Base-by-base conservation (phyloP, 2,113 vertebrate species). In the Blennius ocellaris region DNA sequence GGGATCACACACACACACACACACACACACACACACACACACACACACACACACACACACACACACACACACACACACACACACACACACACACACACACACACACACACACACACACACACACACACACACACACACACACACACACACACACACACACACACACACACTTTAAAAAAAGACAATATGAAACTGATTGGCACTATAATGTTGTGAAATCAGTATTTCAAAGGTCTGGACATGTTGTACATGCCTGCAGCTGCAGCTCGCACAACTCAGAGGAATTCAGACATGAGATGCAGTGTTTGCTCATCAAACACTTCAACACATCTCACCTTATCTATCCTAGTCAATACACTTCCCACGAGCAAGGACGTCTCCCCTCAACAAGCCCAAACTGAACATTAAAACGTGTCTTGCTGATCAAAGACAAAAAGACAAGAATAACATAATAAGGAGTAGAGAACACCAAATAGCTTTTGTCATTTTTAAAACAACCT, bases 241-340 rank as follows among this genome's bases (percentile, higher is more conserved):
- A 44, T 11, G 38, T 14, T 49, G 36, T 8, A 30, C 14, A 16
- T 5, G 14, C 59, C 51, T 44, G 6, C 45, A 11, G 9, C 11
- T 12, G 40, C 60, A 61, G n/a, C 41, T 81, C 53, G 56, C 51
- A 57, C 52, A 5, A 37, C 47, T 56, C 1, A 8, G 50, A 68
- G 71, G 75, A 81, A 76, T 82, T 86, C 71, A 45, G 17, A 65
- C 74, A 69, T 65, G 54, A 69, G 65, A 54, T 52, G 69, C 37
- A 63, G 69, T 77, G 70, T 84, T 83, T 80, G 56, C 76, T 62
- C 45, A 74, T 64, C 70, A 80, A 87, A 83, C 7, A 72, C 69
- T 50, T 54, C 40, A 17, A 43, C 39, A 77, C 53, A 21, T 73
- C 57, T 71, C 50, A 44, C 38, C 66, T 59, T 60, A 85, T 85